Evolutionary conservation across 2,888 invertebrate species (phyloP).

Genomic region (Brachyptera risi): DNA sequence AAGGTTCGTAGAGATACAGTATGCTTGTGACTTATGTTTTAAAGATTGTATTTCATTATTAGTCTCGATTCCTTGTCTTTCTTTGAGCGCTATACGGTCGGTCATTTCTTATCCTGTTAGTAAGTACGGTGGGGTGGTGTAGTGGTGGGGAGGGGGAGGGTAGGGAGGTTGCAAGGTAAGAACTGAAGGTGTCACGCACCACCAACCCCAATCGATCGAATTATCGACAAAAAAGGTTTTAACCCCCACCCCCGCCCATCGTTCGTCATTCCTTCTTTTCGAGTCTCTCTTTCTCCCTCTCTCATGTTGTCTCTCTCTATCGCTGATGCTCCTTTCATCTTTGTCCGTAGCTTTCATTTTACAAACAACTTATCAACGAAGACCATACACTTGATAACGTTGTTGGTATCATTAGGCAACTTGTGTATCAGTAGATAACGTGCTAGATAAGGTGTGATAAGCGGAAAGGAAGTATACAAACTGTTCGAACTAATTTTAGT

Average conservation of each 20-base stretch:
- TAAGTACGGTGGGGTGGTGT: not conserved
- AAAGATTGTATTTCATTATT: no score
- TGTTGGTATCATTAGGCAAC: no score
- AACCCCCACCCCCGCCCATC: slow-evolving; percentile 3
- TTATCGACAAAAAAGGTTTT: slow-evolving; percentile 27
- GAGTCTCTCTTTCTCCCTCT: not conserved
- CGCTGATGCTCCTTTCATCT: not conserved
- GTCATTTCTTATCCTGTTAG: not conserved
- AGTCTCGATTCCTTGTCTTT: no score
- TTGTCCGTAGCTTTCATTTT: not conserved
- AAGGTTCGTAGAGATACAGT: no score
- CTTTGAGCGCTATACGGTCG: no score
- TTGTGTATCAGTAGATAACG: no score
- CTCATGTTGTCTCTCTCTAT: not conserved
- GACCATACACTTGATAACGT: not conserved
- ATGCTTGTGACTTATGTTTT: no score
- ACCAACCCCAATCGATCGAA: slow-evolving; percentile 39
- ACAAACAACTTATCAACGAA: slow-evolving; percentile 10
- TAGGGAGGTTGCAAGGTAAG: slow-evolving; percentile 27
- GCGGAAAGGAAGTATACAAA: no score
- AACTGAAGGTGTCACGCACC: slow-evolving; percentile 40
- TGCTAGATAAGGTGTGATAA: no score
- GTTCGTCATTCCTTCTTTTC: not conserved
- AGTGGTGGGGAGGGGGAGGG: not conserved
- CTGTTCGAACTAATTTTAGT: no score